These are phyloP conservation scores for Macropus fuliginosus DNA, from an alignment of 2,797 vertebrate species.

Conservation along the genomic window DNA sequence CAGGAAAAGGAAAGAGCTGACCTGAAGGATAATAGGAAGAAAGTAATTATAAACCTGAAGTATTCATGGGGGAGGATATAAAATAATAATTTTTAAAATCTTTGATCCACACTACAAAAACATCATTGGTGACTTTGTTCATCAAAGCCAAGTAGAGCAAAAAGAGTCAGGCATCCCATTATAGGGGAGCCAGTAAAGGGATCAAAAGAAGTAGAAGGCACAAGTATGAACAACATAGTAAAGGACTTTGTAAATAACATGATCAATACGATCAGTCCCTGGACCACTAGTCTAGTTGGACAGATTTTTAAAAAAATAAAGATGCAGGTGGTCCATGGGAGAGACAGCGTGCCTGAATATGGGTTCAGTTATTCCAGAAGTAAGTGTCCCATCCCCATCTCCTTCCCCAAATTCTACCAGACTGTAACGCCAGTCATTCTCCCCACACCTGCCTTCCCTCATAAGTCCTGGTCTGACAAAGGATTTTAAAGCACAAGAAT, in stretches of 20 bases:
- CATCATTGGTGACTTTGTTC: constrained; percentile 26
- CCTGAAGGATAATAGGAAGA: not conserved
- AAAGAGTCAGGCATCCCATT: not conserved
- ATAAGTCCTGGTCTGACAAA: not conserved
- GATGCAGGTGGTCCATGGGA: not conserved
- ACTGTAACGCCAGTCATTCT: not conserved
- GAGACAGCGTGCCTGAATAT: not conserved
- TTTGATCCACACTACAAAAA: constrained; percentile 42
- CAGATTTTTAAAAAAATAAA: not conserved
- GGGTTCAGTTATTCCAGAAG: not conserved
- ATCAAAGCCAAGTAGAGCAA: not conserved
- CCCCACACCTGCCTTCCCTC: not conserved
- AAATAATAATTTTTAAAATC: constrained; percentile 17
- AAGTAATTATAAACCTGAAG: constrained; percentile 35
- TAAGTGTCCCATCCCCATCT: not conserved
- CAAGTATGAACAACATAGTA: not conserved
- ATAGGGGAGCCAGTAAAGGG: not conserved
- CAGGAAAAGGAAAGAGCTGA: not conserved
- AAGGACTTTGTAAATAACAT: not conserved
- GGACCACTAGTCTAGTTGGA: not conserved
- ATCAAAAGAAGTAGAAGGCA: not conserved
- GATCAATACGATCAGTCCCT: not conserved
- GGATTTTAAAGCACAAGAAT: not conserved
- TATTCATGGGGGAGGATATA: not conserved
- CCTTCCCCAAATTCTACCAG: not conserved